phyloP scores from a whole-genome alignment of 2,888 invertebrate genomes.

The Watsonalla binaria region DNA sequence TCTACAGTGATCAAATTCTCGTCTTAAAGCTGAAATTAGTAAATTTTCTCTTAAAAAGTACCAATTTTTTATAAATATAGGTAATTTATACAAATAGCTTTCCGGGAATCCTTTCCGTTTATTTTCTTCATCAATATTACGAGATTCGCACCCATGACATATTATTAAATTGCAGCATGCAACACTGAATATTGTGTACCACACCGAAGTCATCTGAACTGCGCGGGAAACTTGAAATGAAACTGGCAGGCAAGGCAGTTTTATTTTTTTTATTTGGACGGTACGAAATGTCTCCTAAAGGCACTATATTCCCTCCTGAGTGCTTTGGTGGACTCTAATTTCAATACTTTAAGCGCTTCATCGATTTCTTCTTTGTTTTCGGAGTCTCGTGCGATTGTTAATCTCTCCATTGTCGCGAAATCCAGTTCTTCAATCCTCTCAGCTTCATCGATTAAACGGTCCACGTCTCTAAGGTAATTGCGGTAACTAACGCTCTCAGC shows the following conservation, averaged over 20 bases:
- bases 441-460: constrained; percentile 55
- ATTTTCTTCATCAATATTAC: no score
- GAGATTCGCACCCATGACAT: no score
- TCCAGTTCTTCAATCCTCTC: constrained; percentile 66
- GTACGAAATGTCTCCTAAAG: constrained; percentile 57
- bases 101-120: no score
- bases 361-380: constrained; percentile 54
- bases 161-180: no score
- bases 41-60: no score
- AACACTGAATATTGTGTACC: no score
- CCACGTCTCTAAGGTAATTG: constrained; percentile 49
- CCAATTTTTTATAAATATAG: no score
- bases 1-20: no score
- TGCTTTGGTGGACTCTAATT: constrained; percentile 60
- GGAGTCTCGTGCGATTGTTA: constrained; percentile 49
- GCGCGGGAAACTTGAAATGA: neutral
- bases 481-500: constrained; percentile 48
- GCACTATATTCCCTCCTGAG: constrained; percentile 58
- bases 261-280: constrained; percentile 26
- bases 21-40: no score
- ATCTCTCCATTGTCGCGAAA: constrained; percentile 61
- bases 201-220: no score
- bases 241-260: neutral
- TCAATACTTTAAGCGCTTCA: constrained; percentile 52
- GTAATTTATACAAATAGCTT: no score